phyloP scores from a whole-genome alignment of 2,797 vertebrate species.

The Psittacula echo region DNA sequence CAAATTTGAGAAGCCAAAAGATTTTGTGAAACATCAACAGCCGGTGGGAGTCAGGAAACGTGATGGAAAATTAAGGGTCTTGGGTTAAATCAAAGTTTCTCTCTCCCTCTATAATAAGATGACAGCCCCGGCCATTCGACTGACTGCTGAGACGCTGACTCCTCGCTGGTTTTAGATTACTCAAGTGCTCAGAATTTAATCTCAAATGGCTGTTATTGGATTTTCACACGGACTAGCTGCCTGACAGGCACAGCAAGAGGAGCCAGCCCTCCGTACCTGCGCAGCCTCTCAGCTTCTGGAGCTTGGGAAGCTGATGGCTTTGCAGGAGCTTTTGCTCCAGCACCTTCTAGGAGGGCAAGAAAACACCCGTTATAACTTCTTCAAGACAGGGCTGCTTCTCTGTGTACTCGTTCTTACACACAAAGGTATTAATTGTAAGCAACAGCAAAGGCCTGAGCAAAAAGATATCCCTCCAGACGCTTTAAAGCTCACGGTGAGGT shows the following conservation, averaged over 20 bases:
- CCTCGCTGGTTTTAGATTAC: slow-evolving; percentile 72
- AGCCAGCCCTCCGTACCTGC: not conserved
- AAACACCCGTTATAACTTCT: not conserved
- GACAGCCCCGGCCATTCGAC: slow-evolving; percentile 60
- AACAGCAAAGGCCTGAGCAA: not conserved
- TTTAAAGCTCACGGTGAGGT: not conserved
- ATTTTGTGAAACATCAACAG: not conserved
- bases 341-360: not conserved
- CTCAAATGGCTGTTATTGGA: slow-evolving; percentile 60
- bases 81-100: slow-evolving; percentile 72
- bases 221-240: slow-evolving; percentile 17
- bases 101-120: slow-evolving; percentile 65
- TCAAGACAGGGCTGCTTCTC: not conserved
- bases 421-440: not conserved
- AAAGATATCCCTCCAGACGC: slow-evolving; percentile 31
- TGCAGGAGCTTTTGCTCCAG: not conserved
- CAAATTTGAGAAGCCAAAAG: not conserved
- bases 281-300: not conserved
- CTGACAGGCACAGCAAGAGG: not conserved
- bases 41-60: not conserved
- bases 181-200: slow-evolving; percentile 68
- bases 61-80: slow-evolving; percentile 71
- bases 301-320: not conserved
- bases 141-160: slow-evolving; percentile 63
- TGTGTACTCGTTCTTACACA: not conserved